Base-by-base conservation (phyloP, 1,140 invertebrate genomes). In the Ditylenchus dipsaci region DNA sequence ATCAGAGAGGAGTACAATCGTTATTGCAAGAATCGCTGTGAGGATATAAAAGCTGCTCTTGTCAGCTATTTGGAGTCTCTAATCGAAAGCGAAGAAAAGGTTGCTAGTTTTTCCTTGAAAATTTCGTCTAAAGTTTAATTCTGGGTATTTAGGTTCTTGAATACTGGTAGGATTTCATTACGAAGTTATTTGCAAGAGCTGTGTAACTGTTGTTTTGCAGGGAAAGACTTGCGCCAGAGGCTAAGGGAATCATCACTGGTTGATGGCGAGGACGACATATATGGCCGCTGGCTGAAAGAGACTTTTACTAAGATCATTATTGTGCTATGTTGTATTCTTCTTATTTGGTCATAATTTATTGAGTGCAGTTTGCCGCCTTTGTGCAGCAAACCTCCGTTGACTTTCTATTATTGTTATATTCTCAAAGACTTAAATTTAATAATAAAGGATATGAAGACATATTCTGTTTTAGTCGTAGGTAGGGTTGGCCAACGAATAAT, bases 1-100 rank as follows among this genome's bases (percentile, higher is more conserved):
- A 97, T 99, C 73, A 93, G 95, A 81, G 90, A 91, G 67, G 95
- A 99, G 85, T 88, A 97, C 83, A 91, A 94, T 75, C 87, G 90
- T 30, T 95, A 95, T 85, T 93, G 97, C 83, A 87, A 90, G 64
- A 87, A 89, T 59, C 87, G 94, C 77, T 89, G 95, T 15, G 87
- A 89, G 67, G 95, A 97, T 82, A 94, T 98, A 82, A 93, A 94
- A 80, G 87, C 88, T 53, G 90, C 90, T 75, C 76, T 86, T 3
- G 88, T 95, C 19, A 89, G 90, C 76, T 97, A 97, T 84, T 86
- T 99, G 72, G 92, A 98, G 84, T 88, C 90, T 63, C 90, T 97
- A 83, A 88, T 97, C 86, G 90, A 91, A 67, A 92, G 93, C 83
- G 94, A 99, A 85, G 90, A 95, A 82, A 90, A 95, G 88, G 91